phyloP scores from a whole-genome alignment of 23 tunicate species.

The Trididemnum miniatum region DNA sequence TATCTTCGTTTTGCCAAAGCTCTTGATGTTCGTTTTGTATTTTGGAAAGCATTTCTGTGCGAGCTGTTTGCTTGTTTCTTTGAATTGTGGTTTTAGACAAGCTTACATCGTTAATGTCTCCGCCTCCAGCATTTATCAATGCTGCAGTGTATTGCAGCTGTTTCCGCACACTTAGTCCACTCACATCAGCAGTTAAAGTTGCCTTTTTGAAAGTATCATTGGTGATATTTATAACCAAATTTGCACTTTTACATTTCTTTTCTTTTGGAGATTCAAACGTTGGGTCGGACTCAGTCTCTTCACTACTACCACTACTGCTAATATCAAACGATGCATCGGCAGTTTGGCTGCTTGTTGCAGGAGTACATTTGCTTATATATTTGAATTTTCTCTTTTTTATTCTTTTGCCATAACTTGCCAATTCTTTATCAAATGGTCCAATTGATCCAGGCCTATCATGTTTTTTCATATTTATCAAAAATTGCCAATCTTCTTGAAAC shows the following conservation, averaged over 20 bases:
- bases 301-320: neutral
- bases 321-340: neutral
- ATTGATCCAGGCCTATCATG: neutral
- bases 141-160: conserved; percentile 3
- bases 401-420: neutral
- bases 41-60: neutral
- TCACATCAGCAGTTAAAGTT: conserved; percentile 15
- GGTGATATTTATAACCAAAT: neutral
- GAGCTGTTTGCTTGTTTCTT: neutral
- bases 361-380: neutral
- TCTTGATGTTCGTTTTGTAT: neutral
- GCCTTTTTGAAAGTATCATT: neutral
- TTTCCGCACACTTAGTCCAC: conserved; percentile 3
- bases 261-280: conserved; percentile 3
- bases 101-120: neutral
- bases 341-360: neutral
- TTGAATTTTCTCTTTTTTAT: neutral
- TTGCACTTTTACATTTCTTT: neutral
- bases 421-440: neutral
- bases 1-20: conserved; percentile 3
- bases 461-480: neutral
- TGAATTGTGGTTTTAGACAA: conserved; percentile 12
- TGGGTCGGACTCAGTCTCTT: neutral
- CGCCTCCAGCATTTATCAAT: conserved; percentile 3
- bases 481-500: neutral